Evolutionary conservation across 2,113 vertebrate species (phyloP), one percentile per base, ranked within the genome.

Genomic region (Aegypius monachus): DNA sequence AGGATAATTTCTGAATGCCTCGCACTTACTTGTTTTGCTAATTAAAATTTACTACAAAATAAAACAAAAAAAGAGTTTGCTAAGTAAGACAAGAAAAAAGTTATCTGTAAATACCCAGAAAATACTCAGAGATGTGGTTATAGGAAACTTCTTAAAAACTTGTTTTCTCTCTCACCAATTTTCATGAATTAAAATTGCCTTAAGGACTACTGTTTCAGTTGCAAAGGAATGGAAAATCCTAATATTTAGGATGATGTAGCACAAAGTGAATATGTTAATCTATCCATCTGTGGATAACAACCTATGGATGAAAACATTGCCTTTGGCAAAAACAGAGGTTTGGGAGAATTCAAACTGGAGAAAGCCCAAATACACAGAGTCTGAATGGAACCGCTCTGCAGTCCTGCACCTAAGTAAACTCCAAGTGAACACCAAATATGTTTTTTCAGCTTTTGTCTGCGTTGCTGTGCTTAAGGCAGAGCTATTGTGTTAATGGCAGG

Each of bases 371-470:
- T 59, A 50, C 26, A 34, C 19, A 12, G 40, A 32, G 23, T 34
- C 50, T 86, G 79, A 89, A 70, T 53, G 27, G 63, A 92, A 34
- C n/a, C 5, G 1, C 23, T 66, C 71, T 81, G 58, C 45, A 88
- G 6, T 80, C 20, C 67, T 59, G 82, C 82, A 62, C 52, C 48
- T 95, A 88, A 94, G 58, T 80, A 95, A 96, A 95, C 86, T 90
- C 58, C 40, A 65, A 80, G 71, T 61, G 70, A 93, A 47, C 79
- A 78, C 79, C 80, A 86, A 84, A 80, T 50, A 81, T 86, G 88
- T 92, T 97, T 95, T 97, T 95, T 91, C 91, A 94, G 94, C 90
- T 90, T 96, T 94, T 95, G 92, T 95, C 92, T 71, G n/a, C 29
- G 72, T 25, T 52, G 32, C 86, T 78, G 67, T 36, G 82, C 61